Conservation (phyloP, 2,797 vertebrate species). For the Pterois miles region DNA sequence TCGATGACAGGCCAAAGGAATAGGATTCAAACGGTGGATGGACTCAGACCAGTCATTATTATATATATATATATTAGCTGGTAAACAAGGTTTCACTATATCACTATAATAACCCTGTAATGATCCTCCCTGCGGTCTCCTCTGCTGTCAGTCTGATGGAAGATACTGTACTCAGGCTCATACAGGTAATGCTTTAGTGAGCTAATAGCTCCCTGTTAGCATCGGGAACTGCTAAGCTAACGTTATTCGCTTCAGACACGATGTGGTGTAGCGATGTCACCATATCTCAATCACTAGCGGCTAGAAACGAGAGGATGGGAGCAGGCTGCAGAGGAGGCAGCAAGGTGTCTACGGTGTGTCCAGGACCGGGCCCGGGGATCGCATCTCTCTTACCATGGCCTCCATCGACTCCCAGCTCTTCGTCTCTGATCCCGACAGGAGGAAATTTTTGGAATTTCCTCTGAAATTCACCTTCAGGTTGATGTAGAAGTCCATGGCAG, state of each 20-base stretch:
- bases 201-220: background rate
- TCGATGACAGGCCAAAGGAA: background rate
- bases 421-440: slow-evolving; percentile 88
- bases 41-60: background rate
- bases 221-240: background rate
- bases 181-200: background rate
- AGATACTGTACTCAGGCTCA: background rate
- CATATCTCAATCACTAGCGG: background rate
- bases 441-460: slow-evolving; percentile 88
- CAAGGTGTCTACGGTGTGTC: no score
- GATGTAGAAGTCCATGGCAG: slow-evolving; percentile 89
- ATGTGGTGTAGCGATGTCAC: background rate
- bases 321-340: no score
- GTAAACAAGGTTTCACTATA: slow-evolving; percentile 31
- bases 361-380: slow-evolving; percentile 18
- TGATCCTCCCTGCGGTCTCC: background rate
- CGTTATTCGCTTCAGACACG: no score
- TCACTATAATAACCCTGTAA: background rate
- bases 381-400: slow-evolving; percentile 89
- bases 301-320: no score
- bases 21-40: background rate
- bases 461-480: slow-evolving; percentile 89
- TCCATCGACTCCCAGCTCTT: slow-evolving; percentile 94
- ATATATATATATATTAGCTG: no score
- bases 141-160: background rate